phyloP scores from a whole-genome alignment of 2,113 vertebrate species.

The Chinchilla lanigera region DNA sequence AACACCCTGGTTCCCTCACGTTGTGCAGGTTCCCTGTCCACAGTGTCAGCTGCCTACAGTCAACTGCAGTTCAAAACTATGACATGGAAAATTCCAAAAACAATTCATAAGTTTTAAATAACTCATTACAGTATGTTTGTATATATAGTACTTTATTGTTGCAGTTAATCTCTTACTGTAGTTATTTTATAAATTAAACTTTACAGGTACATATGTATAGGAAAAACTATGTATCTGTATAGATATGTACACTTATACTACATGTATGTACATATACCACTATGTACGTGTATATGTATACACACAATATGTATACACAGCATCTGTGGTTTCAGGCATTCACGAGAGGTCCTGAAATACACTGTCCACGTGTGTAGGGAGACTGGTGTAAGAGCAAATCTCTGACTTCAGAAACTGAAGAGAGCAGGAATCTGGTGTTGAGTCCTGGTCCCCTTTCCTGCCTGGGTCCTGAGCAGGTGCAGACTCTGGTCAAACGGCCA shows the following conservation, averaged over 20 bases:
- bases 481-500: accelerated
- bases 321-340: background rate
- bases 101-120: background rate
- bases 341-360: background rate
- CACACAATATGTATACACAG: background rate
- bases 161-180: background rate
- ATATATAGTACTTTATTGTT: background rate
- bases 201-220: background rate
- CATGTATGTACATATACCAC: background rate
- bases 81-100: background rate
- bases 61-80: background rate
- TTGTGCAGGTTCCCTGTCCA: background rate
- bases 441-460: background rate
- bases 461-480: background rate
- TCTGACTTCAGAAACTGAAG: background rate
- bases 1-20: background rate
- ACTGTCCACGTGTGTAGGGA: background rate
- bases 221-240: background rate
- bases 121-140: background rate
- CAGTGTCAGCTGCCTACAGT: background rate
- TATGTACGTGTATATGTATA: background rate
- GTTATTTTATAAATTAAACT: background rate
- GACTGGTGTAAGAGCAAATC: background rate
- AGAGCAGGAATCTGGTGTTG: background rate
- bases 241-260: background rate